A percentile compares a stretch with the other conserved stretches of the same genome.
phyloP scores from a whole-genome alignment of 2,113 vertebrate genomes.

The Antechinus flavipes region DNA sequence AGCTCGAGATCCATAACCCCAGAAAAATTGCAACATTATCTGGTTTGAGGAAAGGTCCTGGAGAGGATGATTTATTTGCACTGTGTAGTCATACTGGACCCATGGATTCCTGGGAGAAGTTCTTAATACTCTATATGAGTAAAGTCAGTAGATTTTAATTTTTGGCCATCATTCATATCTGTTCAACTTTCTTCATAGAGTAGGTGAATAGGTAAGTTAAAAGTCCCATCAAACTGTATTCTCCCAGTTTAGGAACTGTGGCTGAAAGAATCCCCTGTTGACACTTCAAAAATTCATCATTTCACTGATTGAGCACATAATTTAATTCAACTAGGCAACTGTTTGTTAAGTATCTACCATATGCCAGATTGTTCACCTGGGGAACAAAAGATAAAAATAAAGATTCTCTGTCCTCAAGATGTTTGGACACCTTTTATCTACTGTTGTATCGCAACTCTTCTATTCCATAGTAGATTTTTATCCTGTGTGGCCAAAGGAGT shows the following conservation, averaged over 20 bases:
- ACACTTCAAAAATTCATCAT: not conserved
- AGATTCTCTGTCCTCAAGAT: not conserved
- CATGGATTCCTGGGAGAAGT: slow-evolving; percentile 50
- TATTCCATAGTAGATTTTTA: not conserved
- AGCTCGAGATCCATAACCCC: not conserved
- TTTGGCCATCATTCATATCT: not conserved
- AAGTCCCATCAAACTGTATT: not conserved
- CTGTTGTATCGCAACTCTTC: not conserved
- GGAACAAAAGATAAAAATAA: not conserved
- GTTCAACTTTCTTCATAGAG: not conserved
- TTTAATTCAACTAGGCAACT: not conserved
- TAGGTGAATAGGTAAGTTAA: not conserved
- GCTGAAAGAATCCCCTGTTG: not conserved
- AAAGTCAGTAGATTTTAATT: not conserved
- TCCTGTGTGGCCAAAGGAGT: not conserved
- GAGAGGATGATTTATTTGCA: not conserved
- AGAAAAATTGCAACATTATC: not conserved
- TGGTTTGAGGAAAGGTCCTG: not conserved
- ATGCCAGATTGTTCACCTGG: not conserved
- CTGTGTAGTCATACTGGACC: not conserved
- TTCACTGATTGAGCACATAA: not conserved
- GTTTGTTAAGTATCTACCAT: not conserved
- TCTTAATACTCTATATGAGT: not conserved
- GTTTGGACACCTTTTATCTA: not conserved
- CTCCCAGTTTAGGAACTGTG: not conserved